Percentiles rank a stretch among this genome's conserved stretches.
Evolutionary conservation across 2,888 invertebrate species (phyloP).

Genomic region (Pelosia muscerda): DNA sequence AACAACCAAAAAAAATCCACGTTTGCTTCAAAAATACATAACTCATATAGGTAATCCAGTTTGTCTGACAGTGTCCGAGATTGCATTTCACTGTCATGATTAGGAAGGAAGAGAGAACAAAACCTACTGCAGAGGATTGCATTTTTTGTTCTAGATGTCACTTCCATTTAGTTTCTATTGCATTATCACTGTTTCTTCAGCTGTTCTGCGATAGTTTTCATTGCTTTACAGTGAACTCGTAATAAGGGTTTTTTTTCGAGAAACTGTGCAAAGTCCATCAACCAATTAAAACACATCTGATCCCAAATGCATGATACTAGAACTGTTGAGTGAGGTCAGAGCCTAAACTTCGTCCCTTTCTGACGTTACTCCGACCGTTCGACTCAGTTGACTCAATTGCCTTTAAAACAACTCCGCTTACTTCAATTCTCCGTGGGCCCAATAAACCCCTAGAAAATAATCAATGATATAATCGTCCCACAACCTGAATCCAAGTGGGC

Average conservation of each 20-base stretch:
- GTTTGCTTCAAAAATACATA: constrained; percentile 5
- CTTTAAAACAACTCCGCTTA: too few species aligned
- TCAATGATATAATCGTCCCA: too few species aligned
- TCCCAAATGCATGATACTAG: too few species aligned
- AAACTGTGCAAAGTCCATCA: too few species aligned
- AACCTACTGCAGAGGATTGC: constrained; percentile 23
- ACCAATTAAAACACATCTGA: background rate
- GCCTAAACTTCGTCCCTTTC: too few species aligned
- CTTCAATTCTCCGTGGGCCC: too few species aligned
- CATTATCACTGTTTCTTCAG: constrained; percentile 17
- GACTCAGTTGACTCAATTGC: too few species aligned
- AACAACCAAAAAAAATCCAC: too few species aligned
- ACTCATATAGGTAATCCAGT: constrained; percentile 35
- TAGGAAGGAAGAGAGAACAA: constrained; percentile 23
- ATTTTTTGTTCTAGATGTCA: constrained; percentile 18
- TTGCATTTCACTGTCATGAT: constrained; percentile 44
- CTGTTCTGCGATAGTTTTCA: background rate
- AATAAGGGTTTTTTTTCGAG: background rate
- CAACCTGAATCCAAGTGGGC: too few species aligned
- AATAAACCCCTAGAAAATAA: too few species aligned
- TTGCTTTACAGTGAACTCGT: background rate
- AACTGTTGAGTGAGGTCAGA: too few species aligned
- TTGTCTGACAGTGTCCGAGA: constrained; percentile 30
- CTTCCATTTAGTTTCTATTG: constrained; percentile 23
- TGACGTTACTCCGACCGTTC: too few species aligned